Percentiles rank a stretch among this genome's conserved stretches.
These are phyloP conservation scores for Drosophila carrolli DNA, from an alignment of 1,140 invertebrate species.

Conservation along the genomic window DNA sequence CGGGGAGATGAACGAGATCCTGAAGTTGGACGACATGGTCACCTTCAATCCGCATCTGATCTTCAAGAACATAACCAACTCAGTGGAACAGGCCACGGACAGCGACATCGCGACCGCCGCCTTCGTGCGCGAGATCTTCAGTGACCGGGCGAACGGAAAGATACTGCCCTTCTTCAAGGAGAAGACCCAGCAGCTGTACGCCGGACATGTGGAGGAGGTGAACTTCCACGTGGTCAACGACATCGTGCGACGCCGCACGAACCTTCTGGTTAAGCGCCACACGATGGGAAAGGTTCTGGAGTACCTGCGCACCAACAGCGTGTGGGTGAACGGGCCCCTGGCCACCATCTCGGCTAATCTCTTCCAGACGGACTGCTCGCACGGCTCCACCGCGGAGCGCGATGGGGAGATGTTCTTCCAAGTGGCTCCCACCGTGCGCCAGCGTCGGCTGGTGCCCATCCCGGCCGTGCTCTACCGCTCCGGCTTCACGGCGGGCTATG, in stretches of 20 bases:
- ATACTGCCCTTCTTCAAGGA: conserved; percentile 94
- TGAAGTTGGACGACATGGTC: conserved; percentile 93
- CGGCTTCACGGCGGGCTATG: conserved; percentile 92
- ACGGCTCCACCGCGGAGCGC: conserved; percentile 89
- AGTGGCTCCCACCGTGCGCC: conserved; percentile 90
- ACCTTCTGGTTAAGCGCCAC: conserved; percentile 91
- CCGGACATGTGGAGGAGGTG: conserved; percentile 92
- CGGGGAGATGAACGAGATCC: conserved; percentile 94
- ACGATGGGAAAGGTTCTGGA: conserved; percentile 91
- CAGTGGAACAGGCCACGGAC: conserved; percentile 87
- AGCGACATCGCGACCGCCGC: conserved; percentile 90
- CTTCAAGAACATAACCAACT: conserved; percentile 93
- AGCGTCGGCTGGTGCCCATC: conserved; percentile 91
- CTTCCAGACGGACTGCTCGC: conserved; percentile 91
- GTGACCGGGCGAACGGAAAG: conserved; percentile 90
- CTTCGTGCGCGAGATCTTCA: conserved; percentile 91
- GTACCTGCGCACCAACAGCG: conserved; percentile 89
- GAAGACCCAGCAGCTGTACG: conserved; percentile 93
- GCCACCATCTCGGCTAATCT: conserved; percentile 92
- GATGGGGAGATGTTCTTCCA: conserved; percentile 94
- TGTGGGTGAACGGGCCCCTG: conserved; percentile 89
- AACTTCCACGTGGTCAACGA: conserved; percentile 92
- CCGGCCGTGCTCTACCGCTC: conserved; percentile 91
- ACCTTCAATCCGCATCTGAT: conserved; percentile 95
- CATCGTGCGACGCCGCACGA: conserved; percentile 90